These are phyloP conservation scores for Drosophila pegasa DNA, from an alignment of 2,888 invertebrate species.

Conservation along the genomic window DNA sequence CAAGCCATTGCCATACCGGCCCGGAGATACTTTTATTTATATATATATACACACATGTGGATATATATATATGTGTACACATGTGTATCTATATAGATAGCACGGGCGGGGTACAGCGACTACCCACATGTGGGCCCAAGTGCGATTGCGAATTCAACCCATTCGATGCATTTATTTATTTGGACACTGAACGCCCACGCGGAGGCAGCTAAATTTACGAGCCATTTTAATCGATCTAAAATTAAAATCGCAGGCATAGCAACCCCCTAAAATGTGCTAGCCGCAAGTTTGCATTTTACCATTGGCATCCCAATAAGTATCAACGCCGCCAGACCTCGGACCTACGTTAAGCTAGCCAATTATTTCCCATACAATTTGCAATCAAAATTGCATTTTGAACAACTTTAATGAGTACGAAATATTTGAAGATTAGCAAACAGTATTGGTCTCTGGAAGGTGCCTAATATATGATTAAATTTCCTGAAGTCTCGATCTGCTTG, in stretches of 20 bases:
- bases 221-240: slow-evolving; percentile 76
- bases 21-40: slow-evolving; percentile 45
- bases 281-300: slow-evolving; percentile 29
- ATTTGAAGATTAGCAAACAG: neutral
- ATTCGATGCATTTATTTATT: slow-evolving; percentile 72
- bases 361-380: neutral
- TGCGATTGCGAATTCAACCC: slow-evolving; percentile 23
- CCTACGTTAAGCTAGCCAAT: neutral
- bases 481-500: neutral
- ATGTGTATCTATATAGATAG: slow-evolving; percentile 13
- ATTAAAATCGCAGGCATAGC: slow-evolving; percentile 69
- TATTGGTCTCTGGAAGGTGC: neutral
- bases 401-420: neutral
- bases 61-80: neutral
- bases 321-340: neutral
- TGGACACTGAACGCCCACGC: slow-evolving; percentile 70
- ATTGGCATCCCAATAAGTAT: slow-evolving; percentile 28
- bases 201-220: slow-evolving; percentile 64
- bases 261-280: slow-evolving; percentile 48
- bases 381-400: neutral
- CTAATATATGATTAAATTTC: neutral
- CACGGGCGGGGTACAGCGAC: slow-evolving; percentile 1
- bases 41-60: neutral
- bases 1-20: slow-evolving; percentile 49
- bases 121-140: slow-evolving; percentile 26